phyloP scores from a whole-genome alignment of 2,888 invertebrate genomes.

The Aleiodes testaceus region DNA sequence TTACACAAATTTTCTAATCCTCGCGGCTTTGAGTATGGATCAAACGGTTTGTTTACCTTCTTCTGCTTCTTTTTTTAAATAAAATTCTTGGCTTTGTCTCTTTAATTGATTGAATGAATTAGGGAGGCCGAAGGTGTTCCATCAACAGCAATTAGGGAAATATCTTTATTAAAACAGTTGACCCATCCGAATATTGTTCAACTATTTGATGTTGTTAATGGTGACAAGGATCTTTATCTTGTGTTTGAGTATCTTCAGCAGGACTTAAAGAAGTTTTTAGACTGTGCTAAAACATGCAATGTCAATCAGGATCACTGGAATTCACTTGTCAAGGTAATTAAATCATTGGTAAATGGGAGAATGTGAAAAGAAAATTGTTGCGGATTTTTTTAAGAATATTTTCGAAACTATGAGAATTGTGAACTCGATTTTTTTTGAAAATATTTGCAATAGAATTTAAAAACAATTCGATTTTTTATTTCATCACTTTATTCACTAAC shows the following conservation, averaged over 20 bases:
- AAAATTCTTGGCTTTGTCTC: slow-evolving; percentile 16
- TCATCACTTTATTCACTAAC: too few relatives aligned
- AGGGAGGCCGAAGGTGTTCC: slow-evolving; percentile 98
- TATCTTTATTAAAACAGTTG: slow-evolving; percentile 92
- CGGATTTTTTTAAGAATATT: too few relatives aligned
- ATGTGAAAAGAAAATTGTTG: slow-evolving; percentile 29
- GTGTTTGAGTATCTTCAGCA: slow-evolving; percentile 96
- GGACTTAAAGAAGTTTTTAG: slow-evolving; percentile 93
- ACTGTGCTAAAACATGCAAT: slow-evolving; percentile 79
- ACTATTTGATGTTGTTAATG: slow-evolving; percentile 90
- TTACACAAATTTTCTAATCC: slow-evolving; percentile 19
- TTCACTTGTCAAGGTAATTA: slow-evolving; percentile 77
- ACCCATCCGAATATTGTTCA: slow-evolving; percentile 93
- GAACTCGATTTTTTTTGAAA: too few relatives aligned
- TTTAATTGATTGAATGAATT: slow-evolving; percentile 50
- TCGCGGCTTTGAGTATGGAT: neutral
- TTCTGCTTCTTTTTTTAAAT: neutral
- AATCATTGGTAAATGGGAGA: too few relatives aligned
- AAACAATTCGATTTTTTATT: too few relatives aligned
- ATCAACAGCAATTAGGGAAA: slow-evolving; percentile 97
- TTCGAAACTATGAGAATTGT: too few relatives aligned
- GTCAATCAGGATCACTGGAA: slow-evolving; percentile 73
- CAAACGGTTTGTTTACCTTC: slow-evolving; percentile 3
- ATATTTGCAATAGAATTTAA: too few relatives aligned
- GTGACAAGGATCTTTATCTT: slow-evolving; percentile 89